These are phyloP conservation scores for Mormyrus proboscirostris DNA, from an alignment of 2,797 vertebrate genomes.

Conservation along the genomic window DNA sequence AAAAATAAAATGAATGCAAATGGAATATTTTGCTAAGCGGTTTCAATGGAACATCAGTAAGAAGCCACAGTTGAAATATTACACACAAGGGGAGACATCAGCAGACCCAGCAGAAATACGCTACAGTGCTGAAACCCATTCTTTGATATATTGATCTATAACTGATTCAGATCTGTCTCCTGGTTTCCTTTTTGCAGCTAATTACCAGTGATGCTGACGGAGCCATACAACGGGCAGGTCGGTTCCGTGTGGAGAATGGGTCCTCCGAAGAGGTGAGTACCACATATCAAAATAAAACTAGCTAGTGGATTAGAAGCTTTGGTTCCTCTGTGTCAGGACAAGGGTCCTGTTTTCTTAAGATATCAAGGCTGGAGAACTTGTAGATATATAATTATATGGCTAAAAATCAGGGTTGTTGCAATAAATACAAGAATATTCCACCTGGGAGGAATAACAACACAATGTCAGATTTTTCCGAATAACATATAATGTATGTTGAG, in stretches of 20 bases:
- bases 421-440: background rate
- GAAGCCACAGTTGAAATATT: background rate
- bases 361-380: background rate
- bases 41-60: background rate
- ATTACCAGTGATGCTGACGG: constrained; percentile 98
- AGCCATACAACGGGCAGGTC: constrained; percentile 94
- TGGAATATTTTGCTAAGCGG: background rate
- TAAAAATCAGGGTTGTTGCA: background rate
- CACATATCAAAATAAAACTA: background rate
- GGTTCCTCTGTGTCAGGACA: background rate
- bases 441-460: background rate
- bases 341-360: background rate
- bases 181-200: constrained; percentile 60
- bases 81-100: background rate
- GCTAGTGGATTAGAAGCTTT: background rate
- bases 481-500: background rate
- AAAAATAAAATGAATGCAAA: background rate
- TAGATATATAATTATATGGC: background rate
- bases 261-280: constrained; percentile 81
- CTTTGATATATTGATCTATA: background rate
- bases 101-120: background rate
- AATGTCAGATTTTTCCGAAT: background rate
- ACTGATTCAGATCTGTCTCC: background rate
- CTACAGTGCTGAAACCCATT: background rate
- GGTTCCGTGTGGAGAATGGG: constrained; percentile 96